These are phyloP conservation scores for Aphrophora alni DNA, from an alignment of 2,888 invertebrate species.

Conservation along the genomic window DNA sequence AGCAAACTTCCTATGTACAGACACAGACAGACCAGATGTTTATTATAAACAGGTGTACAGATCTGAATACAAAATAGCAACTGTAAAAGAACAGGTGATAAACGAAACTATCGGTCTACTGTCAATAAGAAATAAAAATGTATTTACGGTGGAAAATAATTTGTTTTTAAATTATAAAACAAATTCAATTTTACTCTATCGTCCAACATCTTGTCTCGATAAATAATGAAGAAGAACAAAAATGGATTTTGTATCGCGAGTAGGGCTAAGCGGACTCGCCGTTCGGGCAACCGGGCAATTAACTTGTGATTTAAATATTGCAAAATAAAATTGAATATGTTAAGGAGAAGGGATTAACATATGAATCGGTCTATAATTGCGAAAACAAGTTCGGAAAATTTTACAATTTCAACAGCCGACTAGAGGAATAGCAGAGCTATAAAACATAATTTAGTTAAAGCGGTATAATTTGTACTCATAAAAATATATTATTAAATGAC, in stretches of 20 bases:
- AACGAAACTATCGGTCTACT: not conserved
- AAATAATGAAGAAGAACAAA: not conserved
- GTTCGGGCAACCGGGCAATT: slow-evolving; percentile 16
- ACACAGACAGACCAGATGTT: too few species aligned
- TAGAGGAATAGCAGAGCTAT: slow-evolving; percentile 31
- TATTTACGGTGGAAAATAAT: not conserved
- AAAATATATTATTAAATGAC: slow-evolving; percentile 41
- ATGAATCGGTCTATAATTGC: slow-evolving; percentile 40
- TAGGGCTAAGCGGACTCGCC: not conserved
- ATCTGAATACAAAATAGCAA: too few species aligned
- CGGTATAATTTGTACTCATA: slow-evolving; percentile 43
- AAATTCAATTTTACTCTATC: not conserved
- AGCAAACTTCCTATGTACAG: too few species aligned
- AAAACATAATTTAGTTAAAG: slow-evolving; percentile 44
- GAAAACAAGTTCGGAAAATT: slow-evolving; percentile 23
- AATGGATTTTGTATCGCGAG: not conserved
- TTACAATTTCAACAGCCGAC: slow-evolving; percentile 34
- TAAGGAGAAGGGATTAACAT: slow-evolving; percentile 39
- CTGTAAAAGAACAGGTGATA: too few species aligned
- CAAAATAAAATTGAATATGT: slow-evolving; percentile 39
- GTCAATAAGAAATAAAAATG: not conserved
- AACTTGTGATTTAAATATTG: slow-evolving; percentile 36
- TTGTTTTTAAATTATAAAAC: not conserved
- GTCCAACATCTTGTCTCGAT: not conserved
- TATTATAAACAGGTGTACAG: too few species aligned